Evolutionary conservation across 2,113 vertebrate genomes (phyloP).

Genomic region (Syrrhaptes paradoxus): DNA sequence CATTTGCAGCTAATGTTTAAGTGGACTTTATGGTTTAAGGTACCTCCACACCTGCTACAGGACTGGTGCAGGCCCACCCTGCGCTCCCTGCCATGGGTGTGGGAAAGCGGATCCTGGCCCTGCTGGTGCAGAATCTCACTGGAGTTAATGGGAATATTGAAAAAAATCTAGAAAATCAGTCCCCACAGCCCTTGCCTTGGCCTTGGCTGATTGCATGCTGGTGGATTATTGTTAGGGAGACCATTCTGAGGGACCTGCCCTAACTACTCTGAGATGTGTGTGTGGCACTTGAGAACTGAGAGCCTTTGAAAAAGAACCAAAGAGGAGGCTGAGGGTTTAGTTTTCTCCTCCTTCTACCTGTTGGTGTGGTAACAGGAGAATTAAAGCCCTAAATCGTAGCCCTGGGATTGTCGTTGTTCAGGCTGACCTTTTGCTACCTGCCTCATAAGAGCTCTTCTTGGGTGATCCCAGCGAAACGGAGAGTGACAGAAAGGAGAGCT

Average conservation of each 20-base stretch:
- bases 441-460: conserved; percentile 5
- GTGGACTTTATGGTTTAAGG: no score
- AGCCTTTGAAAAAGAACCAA: conserved; percentile 12
- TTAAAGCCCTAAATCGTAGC: conserved; percentile 8
- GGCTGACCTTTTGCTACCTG: conserved; percentile 57
- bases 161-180: neutral
- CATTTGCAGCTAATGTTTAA: neutral
- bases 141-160: neutral
- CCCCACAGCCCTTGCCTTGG: neutral
- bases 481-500: neutral
- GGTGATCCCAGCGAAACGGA: neutral
- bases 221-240: conserved; percentile 10
- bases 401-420: neutral
- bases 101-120: neutral
- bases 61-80: neutral
- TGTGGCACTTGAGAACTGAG: neutral
- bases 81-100: neutral
- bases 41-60: neutral
- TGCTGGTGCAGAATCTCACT: neutral
- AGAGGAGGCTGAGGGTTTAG: neutral
- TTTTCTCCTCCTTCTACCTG: conserved; percentile 20
- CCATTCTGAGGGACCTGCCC: neutral
- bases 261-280: neutral
- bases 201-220: neutral
- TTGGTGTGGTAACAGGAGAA: conserved; percentile 33